Evolutionary conservation across 2,888 invertebrate genomes (phyloP).

Genomic region (Epsilonema sp.): DNA sequence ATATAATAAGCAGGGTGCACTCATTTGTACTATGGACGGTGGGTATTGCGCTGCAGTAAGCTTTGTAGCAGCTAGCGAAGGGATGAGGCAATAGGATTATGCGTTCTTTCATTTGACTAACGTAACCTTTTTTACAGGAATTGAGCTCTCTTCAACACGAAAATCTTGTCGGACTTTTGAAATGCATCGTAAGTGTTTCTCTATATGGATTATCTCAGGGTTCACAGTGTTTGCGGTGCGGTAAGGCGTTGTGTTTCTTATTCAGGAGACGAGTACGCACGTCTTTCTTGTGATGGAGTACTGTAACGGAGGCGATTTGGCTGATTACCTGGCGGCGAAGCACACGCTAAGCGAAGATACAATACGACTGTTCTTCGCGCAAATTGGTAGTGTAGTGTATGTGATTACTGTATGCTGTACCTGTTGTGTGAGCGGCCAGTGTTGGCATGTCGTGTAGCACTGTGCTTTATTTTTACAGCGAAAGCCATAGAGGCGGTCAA

Average conservation of each 20-base stretch:
- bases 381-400: constrained; percentile 69
- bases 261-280: constrained; percentile 65
- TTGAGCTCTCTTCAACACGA: constrained; percentile 89
- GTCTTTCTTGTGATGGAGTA: constrained; percentile 98
- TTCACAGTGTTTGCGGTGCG: background rate
- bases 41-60: too few species aligned
- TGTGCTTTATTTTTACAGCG: constrained; percentile 40
- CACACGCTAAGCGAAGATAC: constrained; percentile 92
- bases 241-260: constrained; percentile 15
- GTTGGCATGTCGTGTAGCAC: too few species aligned
- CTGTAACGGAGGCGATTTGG: constrained; percentile 96
- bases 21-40: too few species aligned
- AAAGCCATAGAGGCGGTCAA: constrained; percentile 92
- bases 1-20: too few species aligned
- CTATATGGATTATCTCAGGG: too few species aligned
- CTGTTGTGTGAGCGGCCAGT: too few species aligned
- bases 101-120: too few species aligned
- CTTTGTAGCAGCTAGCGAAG: too few species aligned
- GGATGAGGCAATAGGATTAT: too few species aligned
- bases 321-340: constrained; percentile 81
- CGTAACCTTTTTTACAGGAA: constrained; percentile 42
- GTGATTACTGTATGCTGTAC: too few species aligned
- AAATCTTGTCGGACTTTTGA: constrained; percentile 87
- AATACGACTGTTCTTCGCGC: constrained; percentile 75
- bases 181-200: constrained; percentile 53